Evolutionary conservation across 2,113 vertebrate genomes (phyloP), one percentile per base, ranked within the genome.

Genomic region (Xenopus borealis): DNA sequence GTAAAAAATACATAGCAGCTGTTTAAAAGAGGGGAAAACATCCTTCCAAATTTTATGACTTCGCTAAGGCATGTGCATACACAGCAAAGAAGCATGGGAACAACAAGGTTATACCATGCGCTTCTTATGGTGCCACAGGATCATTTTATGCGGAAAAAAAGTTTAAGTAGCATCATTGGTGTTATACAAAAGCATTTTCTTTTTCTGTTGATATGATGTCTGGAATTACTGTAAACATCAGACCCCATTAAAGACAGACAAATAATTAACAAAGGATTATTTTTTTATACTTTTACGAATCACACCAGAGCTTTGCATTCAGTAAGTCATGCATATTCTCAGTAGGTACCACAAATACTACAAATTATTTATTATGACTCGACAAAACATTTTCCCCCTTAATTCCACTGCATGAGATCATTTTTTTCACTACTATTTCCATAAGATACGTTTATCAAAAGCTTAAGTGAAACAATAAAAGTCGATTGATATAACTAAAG

Each of bases 321-420:
- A 63, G 79, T 69, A 83, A 82, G 17, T 79, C 81, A 73, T 82
- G 81, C 71, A 7, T 9, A 73, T 8, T 79, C 71, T 70, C 16
- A 75, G 78, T 61, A 47, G 12, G 72, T 72, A 72, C 79, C 83
- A 83, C 78, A 82, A 84, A 83, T 64, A 85, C 11, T 45, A 66
- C 62, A 47, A 66, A 23, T 72, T 80, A 69, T 69, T 62, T 27
- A 40, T 40, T 40, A 69, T 57, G 66, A 76, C 66, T 11, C 33
- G 59, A 77, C 66, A 53, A 76, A 40, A 40, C 33, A 6, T 40
- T 40, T 40, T 1, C 8, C 82, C 59, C 12, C 4, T 69, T 17
- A 47, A 75, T 44, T 75, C 10, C 1, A 10, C 79, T 78, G 71
- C 63, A 83, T 78, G 55, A 73, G 20, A 69, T 45, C 8, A n/a